Evolutionary conservation across 2,888 invertebrate genomes (phyloP), one percentile per base, ranked within the genome.

Genomic region (Allygus modestus): DNA sequence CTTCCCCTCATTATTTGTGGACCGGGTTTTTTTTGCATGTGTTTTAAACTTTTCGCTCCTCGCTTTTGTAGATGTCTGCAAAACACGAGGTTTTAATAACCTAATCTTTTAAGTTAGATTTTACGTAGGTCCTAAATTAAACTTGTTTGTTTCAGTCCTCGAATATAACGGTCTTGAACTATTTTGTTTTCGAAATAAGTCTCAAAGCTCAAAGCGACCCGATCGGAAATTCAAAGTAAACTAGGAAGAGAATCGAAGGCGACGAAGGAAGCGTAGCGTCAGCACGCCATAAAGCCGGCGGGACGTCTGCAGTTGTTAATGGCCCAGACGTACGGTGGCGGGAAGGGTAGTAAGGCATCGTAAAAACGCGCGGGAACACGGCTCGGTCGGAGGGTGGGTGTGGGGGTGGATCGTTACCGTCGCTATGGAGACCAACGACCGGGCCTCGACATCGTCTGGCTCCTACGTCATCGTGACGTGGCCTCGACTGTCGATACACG

Each of bases 241-340:
- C 15, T 15, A 46, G 46, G 46, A 46, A 46, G 46, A 46, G n/a
- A 46, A 1, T 2, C 17, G 46, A 1, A 46, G 46, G 46, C 17
- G 46, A 46, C 37, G 37, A 2, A 71, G 41, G 71, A 71, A 71
- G 41, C 41, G 69, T 69, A 37, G 71, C 65, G 31, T 65, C 28
- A 31, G 28, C 54, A 69, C 71, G 41, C 71, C 71, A 71, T 71
- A 71, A 71, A 37, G 71, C 20, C 41, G 71, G 41, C 71, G 71
- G 41, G 71, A 33, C 71, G 71, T 71, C 71, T 71, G 71, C 77
- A 28, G 77, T 77, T 51, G 77, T 77, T 77, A 77, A 77, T 77
- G 77, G 77, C 77, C 77, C 46, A 77, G 77, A 77, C 77, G 77
- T 77, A 77, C 77, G 77, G 77, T 20, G 77, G 77, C 37, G 41